phyloP scores from a whole-genome alignment of 2,113 vertebrate genomes.

The Pseudonaja textilis region DNA sequence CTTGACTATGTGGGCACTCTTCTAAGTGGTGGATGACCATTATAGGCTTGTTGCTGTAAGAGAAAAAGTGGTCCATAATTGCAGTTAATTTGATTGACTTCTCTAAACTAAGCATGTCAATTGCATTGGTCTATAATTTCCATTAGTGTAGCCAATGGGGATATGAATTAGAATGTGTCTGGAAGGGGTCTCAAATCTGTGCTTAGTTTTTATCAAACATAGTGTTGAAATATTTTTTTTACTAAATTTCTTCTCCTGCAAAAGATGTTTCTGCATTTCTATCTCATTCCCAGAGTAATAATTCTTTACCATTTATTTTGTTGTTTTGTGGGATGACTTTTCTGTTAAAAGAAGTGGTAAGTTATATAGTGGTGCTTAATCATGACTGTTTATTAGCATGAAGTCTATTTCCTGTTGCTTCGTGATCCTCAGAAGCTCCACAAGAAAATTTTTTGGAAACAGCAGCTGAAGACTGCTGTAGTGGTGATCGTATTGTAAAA shows the following conservation, averaged over 20 bases:
- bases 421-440: not conserved
- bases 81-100: not conserved
- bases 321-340: not conserved
- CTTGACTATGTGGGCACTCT: conserved; percentile 88
- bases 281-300: not conserved
- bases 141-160: not conserved
- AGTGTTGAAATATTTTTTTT: not conserved
- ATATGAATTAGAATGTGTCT: not conserved
- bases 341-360: not conserved
- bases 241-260: not conserved
- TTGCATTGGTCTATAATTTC: not conserved
- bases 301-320: not conserved
- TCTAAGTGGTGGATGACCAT: conserved; percentile 93
- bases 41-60: conserved; percentile 87
- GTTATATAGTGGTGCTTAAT: not conserved
- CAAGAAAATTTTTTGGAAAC: not conserved
- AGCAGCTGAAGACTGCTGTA: not conserved
- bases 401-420: not conserved
- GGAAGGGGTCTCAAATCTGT: not conserved
- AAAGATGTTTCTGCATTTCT: not conserved
- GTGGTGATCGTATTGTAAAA: not conserved
- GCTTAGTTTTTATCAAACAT: not conserved
- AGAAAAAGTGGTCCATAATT: conserved; percentile 14
- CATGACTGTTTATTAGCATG: not conserved
- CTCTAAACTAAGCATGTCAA: not conserved